These are phyloP conservation scores for Quadriops clusia DNA, from an alignment of 2,888 invertebrate genomes.

Conservation along the genomic window DNA sequence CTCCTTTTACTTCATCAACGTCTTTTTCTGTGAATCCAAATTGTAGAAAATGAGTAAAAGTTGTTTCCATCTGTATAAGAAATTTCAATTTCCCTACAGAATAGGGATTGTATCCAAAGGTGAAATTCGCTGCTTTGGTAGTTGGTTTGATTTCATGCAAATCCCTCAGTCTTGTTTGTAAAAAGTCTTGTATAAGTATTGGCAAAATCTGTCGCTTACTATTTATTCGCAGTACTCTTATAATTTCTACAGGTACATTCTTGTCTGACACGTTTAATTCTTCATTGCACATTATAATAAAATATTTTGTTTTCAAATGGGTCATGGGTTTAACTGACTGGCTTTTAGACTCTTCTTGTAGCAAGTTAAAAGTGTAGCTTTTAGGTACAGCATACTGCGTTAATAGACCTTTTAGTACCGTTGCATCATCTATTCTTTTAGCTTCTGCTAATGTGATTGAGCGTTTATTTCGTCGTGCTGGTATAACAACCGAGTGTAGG, in stretches of 20 bases:
- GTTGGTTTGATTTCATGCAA: slow-evolving; percentile 53
- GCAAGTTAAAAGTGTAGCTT: slow-evolving; percentile 60
- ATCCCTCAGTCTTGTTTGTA: slow-evolving; percentile 69
- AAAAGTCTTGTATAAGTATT: slow-evolving; percentile 68
- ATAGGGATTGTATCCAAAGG: slow-evolving; percentile 60
- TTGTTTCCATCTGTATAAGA: slow-evolving; percentile 63
- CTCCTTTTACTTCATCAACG: slow-evolving; percentile 90
- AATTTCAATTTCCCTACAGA: slow-evolving; percentile 69
- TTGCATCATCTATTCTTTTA: slow-evolving; percentile 47
- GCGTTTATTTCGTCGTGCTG: slow-evolving; percentile 41
- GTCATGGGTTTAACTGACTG: slow-evolving; percentile 46
- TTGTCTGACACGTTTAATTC: slow-evolving; percentile 28
- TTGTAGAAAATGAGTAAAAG: slow-evolving; percentile 55
- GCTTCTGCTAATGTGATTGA: slow-evolving; percentile 47
- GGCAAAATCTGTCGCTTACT: slow-evolving; percentile 61
- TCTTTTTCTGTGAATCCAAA: slow-evolving; percentile 88
- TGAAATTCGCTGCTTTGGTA: slow-evolving; percentile 51
- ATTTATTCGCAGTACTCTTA: slow-evolving; percentile 43
- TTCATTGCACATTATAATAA: slow-evolving; percentile 70
- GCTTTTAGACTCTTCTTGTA: slow-evolving; percentile 39
- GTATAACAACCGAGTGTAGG: slow-evolving; percentile 61
- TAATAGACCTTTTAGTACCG: slow-evolving; percentile 51
- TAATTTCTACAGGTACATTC: slow-evolving; percentile 28
- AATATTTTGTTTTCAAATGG: slow-evolving; percentile 62
- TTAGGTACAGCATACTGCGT: slow-evolving; percentile 66